Base-by-base conservation (phyloP, 2,888 invertebrate genomes). In the Cheilosia impressa region DNA sequence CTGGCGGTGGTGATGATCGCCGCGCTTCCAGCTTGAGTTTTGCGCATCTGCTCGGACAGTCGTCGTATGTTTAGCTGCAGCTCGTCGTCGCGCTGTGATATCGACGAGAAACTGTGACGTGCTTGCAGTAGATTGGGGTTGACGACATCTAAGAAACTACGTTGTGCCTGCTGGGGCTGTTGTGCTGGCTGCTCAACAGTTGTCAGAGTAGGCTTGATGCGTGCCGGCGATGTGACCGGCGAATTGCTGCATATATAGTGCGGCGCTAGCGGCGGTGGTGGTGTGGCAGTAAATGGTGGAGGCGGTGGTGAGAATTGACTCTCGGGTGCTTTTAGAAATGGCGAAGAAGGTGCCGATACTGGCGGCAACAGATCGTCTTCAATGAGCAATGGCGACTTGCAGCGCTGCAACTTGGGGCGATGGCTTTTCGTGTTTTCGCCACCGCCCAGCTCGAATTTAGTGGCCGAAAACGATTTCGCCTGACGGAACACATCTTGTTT, bases 61-160 rank as follows among this genome's bases (percentile, higher is more conserved):
- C 92, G 89, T 41, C 92, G 90, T 47, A 92, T 92, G 83, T 91
- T 92, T 5, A 92, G 87, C 78, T 91, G 92, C 2, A 92, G 78
- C 83, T 92, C 92, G 38, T 92, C 90, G 53, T 89, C 90, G 5
- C 89, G 89, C 73, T 89, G 87, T 13, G 90, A 89, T 63, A 89
- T 87, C 22, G 91, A 90, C 19, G 92, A 90, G 72, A 92, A 91
- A 87, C 91, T 91, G 68, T 91, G 92, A n/a, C 92, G 90, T 4
- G 90, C 89, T 71, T 90, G 91, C 19, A 91, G 87, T 34, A 90
- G 81, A 77, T 90, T 89, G 3, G 90, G 88, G 88, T 89, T 90
- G 27, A 88, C 88, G 2, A 91, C 90, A 77, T 89, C 90, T 41
- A 91, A 87, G 69, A 88, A 88, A 22, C 88, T 89, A 55, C 87